Conservation (phyloP, 2,888 invertebrate species). For the Epistrophe eligans region DNA sequence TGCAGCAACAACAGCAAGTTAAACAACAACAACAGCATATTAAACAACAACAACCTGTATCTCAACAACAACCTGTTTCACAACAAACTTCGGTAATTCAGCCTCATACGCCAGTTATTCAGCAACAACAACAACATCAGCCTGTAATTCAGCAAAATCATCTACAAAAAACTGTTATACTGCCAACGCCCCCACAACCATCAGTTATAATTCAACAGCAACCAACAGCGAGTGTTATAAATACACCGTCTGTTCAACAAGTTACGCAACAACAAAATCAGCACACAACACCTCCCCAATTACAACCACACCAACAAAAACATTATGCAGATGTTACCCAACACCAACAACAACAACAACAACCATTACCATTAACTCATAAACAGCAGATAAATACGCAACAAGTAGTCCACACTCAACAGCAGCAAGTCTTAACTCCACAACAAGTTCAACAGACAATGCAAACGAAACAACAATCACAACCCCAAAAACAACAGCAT, state of each 20-base stretch:
- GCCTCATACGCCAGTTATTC: slow-evolving; percentile 61
- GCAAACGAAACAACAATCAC: slow-evolving; percentile 37
- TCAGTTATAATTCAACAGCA: slow-evolving; percentile 73
- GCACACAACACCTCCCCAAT: slow-evolving; percentile 47
- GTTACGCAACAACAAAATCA: slow-evolving; percentile 34
- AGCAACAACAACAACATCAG: slow-evolving; percentile 76
- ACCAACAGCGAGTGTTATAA: slow-evolving; percentile 59
- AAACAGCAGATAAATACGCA: slow-evolving; percentile 28
- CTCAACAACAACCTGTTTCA: slow-evolving; percentile 62
- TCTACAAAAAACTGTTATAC: slow-evolving; percentile 73
- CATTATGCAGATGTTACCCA: slow-evolving; percentile 19
- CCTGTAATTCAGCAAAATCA: slow-evolving; percentile 72
- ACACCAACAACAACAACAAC: slow-evolving; percentile 12
- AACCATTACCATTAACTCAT: slow-evolving; percentile 5
- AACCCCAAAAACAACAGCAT: slow-evolving; percentile 27
- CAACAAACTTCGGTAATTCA: slow-evolving; percentile 77
- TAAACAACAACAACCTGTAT: slow-evolving; percentile 63
- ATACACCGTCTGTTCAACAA: slow-evolving; percentile 42
- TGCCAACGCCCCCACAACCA: slow-evolving; percentile 65
- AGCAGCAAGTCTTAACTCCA: slow-evolving; percentile 24
- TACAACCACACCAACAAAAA: slow-evolving; percentile 31
- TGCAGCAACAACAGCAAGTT: slow-evolving; percentile 6
- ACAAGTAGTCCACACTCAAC: slow-evolving; percentile 39
- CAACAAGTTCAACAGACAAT: slow-evolving; percentile 51
- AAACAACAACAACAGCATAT: slow-evolving; percentile 27